Percentiles rank a stretch among this genome's conserved stretches.
These are phyloP conservation scores for Agrochola lychnidis DNA, from an alignment of 2,888 invertebrate species.

Conservation along the genomic window DNA sequence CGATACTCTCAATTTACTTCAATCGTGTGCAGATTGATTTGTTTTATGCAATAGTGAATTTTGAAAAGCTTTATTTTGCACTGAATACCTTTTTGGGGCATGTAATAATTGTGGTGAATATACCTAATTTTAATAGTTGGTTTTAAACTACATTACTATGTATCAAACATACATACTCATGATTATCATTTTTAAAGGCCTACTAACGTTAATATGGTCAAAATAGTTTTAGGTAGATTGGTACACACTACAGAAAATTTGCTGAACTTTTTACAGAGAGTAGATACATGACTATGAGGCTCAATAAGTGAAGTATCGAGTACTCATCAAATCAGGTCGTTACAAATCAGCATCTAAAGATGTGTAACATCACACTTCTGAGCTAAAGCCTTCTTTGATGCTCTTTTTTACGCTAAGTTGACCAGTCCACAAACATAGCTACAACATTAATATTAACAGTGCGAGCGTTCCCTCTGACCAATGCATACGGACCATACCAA, in stretches of 20 bases:
- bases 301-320: not conserved
- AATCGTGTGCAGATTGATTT: conserved; percentile 29
- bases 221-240: not conserved
- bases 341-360: not conserved
- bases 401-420: not conserved
- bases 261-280: not conserved
- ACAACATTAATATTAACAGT: not conserved
- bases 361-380: not conserved
- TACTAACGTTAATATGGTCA: no score
- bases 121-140: not conserved
- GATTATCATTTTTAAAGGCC: not conserved
- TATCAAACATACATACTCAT: not conserved
- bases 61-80: conserved; percentile 8
- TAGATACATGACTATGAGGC: not conserved
- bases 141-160: not conserved
- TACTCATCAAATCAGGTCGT: not conserved
- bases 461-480: conserved; percentile 1
- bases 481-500: not conserved
- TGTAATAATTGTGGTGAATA: not conserved
- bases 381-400: not conserved
- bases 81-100: not conserved
- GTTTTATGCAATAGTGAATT: conserved; percentile 9
- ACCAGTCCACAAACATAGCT: not conserved
- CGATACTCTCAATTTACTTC: conserved; percentile 35
- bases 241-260: no score